Evolutionary conservation across 1,140 invertebrate genomes (phyloP), one percentile per base, ranked within the genome.

Genomic region (Fopius arisanus): DNA sequence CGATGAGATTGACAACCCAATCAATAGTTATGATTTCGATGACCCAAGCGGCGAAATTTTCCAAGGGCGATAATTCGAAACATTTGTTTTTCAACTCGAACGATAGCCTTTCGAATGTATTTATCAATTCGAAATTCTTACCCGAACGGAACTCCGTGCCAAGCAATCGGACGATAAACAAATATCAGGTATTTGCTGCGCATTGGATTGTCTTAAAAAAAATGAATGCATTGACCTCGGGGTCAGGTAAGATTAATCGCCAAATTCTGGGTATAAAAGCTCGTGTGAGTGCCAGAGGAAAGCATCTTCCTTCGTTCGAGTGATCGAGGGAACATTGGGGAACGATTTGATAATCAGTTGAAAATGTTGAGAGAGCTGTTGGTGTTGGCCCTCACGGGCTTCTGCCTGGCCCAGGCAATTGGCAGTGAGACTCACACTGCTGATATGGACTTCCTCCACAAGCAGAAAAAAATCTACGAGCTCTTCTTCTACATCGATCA

Each of bases 381-480:
- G 75, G 77, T 81, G 67, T 75, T 83, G 78, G 78, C 77, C 73
- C 70, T 83, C 40, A 77, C 82, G 69, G 82, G 75, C 51, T 74
- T 81, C 73, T 83, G 82, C 75, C 78, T 81, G 31, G 54, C 77
- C 62, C 72, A 83, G 78, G 82, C 80, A 74, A 23, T 75, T 12
- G 59, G 21, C 3, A 16, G 59, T 5, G 75, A 78, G 37, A 77
- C 75, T 0, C 78, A 78, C n/a, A 81, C 77, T 82, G 88, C 87
- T 37, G 89, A 90, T 76, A 88, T 88, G 81, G 87, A 88, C 14
- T 88, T 89, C 28, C 82, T 92, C 26, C 77, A 88, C 10, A 90
- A 87, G 67, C 91, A 94, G 81, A 89, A 90, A 74, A 88, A 91
- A 71, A 84, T 93, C 29, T 88, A 92, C 70, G 90, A 91, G 74